Base-by-base conservation (phyloP, 2,797 vertebrate species). In the Crenuchus spilurus region DNA sequence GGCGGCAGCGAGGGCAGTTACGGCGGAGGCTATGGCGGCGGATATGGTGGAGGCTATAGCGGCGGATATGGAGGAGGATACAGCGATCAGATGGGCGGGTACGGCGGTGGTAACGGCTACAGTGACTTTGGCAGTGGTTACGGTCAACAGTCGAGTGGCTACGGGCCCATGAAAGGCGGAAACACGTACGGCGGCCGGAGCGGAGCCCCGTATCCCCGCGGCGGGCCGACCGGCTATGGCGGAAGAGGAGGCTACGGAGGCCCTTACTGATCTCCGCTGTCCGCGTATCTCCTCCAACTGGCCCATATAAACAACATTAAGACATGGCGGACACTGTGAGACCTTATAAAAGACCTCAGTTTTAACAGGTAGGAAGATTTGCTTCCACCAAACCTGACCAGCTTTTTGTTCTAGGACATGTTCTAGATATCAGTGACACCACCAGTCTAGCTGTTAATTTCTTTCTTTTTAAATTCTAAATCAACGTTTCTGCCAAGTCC, bases 331-430 rank as follows among this genome's bases (percentile, higher is more conserved):
- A 88, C 89, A 89, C 82, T 84, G 84, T 82, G 75, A 89, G 86
- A 60, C 70, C 67, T 80, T 80, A 79, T 82, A 84, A 84, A 90
- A 88, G 90, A 91, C 91, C 89, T 89, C 88, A 84, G 81, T 37
- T 84, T 87, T 79, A 88, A 92, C 91, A 94, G 92, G 92, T 94
- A 94, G 92, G 92, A 93, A 92, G 92, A 90, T n/a, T 87, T 88
- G 85, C 90, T 90, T 92, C 91, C 91, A 88, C 87, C 86, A 90
- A 89, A 86, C 89, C 91, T 87, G 83, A 84, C 80, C 88, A 88
- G 80, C 83, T 37, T 20, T 74, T 78, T 87, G 86, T 87, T 82
- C 74, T 92, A 92, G 88, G 91, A 93, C 92, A 88, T 75, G 28
- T n/a, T 57, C 8, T 33, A 33, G 30, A 52, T 26, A 28, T 13